phyloP scores from a whole-genome alignment of 1,140 invertebrate species.

The Ips typographus region DNA sequence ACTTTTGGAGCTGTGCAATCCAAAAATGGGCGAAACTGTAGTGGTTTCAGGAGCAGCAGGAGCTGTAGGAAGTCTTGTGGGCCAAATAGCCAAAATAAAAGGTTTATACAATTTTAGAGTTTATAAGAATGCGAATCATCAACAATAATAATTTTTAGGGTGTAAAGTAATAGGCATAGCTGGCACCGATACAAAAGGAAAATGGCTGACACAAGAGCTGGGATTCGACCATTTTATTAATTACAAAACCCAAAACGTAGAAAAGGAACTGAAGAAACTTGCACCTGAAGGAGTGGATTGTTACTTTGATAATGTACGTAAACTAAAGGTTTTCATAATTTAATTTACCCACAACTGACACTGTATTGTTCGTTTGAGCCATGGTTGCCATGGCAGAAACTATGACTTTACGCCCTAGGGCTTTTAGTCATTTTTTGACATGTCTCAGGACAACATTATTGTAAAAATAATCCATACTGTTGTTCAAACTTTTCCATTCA shows the following conservation, averaged over 20 bases:
- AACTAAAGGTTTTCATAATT: not conserved
- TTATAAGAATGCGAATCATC: not conserved
- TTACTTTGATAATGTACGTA: conserved; percentile 71
- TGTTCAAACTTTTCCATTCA: not conserved
- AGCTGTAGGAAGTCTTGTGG: conserved; percentile 71
- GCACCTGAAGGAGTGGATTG: conserved; percentile 69
- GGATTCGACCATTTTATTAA: conserved; percentile 70
- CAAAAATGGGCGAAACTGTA: conserved; percentile 67
- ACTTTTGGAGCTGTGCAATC: conserved; percentile 65
- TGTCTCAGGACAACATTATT: no score
- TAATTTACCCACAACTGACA: not conserved
- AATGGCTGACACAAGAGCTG: conserved; percentile 63
- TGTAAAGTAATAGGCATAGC: conserved; percentile 71
- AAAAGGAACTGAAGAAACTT: conserved; percentile 57
- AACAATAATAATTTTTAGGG: conserved; percentile 11
- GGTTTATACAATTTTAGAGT: conserved; percentile 43
- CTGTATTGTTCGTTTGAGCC: no score
- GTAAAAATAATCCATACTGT: not conserved
- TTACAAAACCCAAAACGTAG: conserved; percentile 66
- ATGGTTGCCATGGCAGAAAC: no score
- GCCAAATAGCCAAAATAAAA: conserved; percentile 72
- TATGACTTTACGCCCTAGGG: no score
- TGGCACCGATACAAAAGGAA: conserved; percentile 69
- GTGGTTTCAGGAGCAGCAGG: conserved; percentile 69
- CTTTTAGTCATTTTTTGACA: no score